Base-by-base conservation (phyloP, 1,140 invertebrate genomes). In the Andrena cerasifolii region DNA sequence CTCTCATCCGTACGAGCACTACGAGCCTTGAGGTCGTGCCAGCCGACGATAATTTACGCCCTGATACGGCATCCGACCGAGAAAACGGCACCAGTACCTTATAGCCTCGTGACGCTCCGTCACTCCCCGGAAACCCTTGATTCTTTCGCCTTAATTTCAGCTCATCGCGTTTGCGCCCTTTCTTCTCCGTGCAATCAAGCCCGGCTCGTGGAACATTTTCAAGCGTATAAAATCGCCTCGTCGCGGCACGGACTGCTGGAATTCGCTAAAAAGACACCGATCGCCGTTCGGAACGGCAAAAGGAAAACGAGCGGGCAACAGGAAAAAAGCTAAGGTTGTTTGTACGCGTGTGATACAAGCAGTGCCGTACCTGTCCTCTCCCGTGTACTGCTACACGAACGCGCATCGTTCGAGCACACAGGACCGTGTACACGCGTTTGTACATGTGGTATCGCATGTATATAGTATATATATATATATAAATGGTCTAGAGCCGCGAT, bases 401-500 rank as follows among this genome's bases (percentile, higher is more conserved):
- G 36, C 3, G 3, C 59, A 14, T 45, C 45, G 2, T 1, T 66
- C 14, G 12, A 21, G 28, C 6, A 16, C 12, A 21, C 28, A 56
- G n/a, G 8, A 24, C 26, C 51, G 26, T 16, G 47, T 53, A 43
- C 54, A 40, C 31, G 24, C 1, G 5, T 33, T 2, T 7, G 0
- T 18, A 12, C 4, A 24, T 18, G 0, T 65, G 14, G 18, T 21
- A 28, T 8, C 18, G 16, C 12, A 36, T 68, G 43, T 53, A 45
- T 61, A 31, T n/a, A 76, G n/a, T 43, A 58, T 59, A 61, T 53
- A 36, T 47, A 36, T 71, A 51, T 66, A 80, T 83, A 84, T 90
- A 91, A 91, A 91, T 90, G 86, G 88, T 89, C 85, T 90, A 86
- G 88, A 90, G 89, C 76, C 63, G 87, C 87, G 87, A 91, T 92